Conservation (phyloP, 1,140 invertebrate species). For the Nebria ingens region DNA sequence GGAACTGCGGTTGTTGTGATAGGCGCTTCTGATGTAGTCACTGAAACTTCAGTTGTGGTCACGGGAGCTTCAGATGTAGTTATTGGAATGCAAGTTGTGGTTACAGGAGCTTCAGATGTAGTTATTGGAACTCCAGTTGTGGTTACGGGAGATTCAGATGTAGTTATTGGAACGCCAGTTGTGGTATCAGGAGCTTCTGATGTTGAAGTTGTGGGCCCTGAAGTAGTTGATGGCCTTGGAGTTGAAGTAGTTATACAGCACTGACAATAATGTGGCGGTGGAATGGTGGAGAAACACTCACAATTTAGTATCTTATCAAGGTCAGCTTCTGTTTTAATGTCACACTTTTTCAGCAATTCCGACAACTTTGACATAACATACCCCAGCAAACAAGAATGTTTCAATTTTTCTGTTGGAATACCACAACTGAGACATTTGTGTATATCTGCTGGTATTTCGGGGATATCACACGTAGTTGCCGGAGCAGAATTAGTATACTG, state of each 20-base stretch:
- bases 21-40: no score
- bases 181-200: neutral
- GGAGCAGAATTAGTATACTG: neutral
- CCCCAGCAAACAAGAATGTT: conserved; percentile 1
- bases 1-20: conserved; percentile 5
- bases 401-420: neutral
- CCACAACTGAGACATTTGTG: neutral
- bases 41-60: conserved; percentile 4
- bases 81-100: conserved; percentile 4
- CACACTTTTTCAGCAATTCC: neutral
- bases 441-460: neutral
- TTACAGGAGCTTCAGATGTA: no score
- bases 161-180: neutral
- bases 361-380: neutral
- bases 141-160: neutral
- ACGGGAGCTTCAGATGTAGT: no score
- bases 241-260: neutral
- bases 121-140: neutral
- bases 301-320: neutral
- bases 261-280: neutral
- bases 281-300: neutral
- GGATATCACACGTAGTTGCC: no score
- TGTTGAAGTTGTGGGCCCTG: neutral
- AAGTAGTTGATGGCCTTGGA: neutral
- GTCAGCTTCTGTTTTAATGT: neutral